phyloP scores from a whole-genome alignment of 2,888 invertebrate genomes.

The Penaeus monodon region DNA sequence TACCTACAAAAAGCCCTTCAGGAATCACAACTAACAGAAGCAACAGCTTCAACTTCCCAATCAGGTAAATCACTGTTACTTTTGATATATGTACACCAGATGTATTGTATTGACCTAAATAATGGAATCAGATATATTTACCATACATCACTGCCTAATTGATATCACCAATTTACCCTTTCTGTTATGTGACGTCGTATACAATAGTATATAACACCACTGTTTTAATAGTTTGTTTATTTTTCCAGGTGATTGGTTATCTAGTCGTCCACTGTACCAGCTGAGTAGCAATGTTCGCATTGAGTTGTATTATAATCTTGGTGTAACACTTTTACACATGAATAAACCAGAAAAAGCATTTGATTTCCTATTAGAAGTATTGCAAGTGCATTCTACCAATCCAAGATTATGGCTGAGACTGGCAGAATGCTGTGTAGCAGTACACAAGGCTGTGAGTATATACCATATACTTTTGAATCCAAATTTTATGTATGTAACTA shows the following conservation, averaged over 20 bases:
- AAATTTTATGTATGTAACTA: too few relatives aligned
- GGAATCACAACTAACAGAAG: conserved; percentile 75
- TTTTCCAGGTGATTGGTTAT: conserved; percentile 67
- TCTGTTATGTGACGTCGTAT: too few relatives aligned
- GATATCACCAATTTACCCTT: too few relatives aligned
- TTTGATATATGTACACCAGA: too few relatives aligned
- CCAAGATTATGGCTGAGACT: conserved; percentile 91
- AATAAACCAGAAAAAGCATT: conserved; percentile 88
- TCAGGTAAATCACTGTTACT: too few relatives aligned
- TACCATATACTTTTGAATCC: too few relatives aligned
- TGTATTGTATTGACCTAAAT: too few relatives aligned
- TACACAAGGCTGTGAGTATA: conserved; percentile 57
- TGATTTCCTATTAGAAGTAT: conserved; percentile 81
- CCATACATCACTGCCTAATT: too few relatives aligned
- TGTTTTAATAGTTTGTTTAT: neutral
- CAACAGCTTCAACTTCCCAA: neutral
- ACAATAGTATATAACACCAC: too few relatives aligned
- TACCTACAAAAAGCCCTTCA: conserved; percentile 84
- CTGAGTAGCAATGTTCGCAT: conserved; percentile 69
- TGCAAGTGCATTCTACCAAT: conserved; percentile 87
- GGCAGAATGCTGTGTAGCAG: conserved; percentile 88
- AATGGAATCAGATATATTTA: too few relatives aligned
- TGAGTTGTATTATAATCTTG: conserved; percentile 84
- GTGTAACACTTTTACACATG: conserved; percentile 84
- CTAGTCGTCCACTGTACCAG: conserved; percentile 47